Conservation (phyloP, 1,140 invertebrate genomes). For the Drosophila suzukii region DNA sequence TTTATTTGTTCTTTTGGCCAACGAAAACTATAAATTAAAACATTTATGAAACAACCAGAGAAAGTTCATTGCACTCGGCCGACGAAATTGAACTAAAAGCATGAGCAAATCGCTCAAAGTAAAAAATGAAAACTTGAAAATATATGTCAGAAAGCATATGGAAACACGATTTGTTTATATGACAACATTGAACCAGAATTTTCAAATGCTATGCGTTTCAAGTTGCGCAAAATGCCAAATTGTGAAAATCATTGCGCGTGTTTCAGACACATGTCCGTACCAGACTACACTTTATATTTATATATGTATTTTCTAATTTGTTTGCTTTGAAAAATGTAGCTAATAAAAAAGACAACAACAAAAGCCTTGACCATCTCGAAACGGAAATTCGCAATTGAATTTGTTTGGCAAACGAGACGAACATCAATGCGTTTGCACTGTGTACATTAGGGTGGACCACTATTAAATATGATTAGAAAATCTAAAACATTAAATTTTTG, state of each 20-base stretch:
- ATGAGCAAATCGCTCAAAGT: slow-evolving; percentile 35
- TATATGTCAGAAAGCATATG: slow-evolving; percentile 58
- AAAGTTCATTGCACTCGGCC: slow-evolving; percentile 73
- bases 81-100: slow-evolving; percentile 32
- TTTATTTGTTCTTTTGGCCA: background rate
- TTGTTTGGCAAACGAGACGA: slow-evolving; percentile 52
- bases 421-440: slow-evolving; percentile 51
- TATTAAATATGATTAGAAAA: too few relatives aligned
- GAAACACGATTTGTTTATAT: slow-evolving; percentile 46
- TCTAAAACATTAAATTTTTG: background rate
- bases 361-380: slow-evolving; percentile 68
- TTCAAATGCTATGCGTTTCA: slow-evolving; percentile 44
- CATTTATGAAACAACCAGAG: slow-evolving; percentile 12
- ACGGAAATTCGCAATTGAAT: slow-evolving; percentile 54
- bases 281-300: slow-evolving; percentile 25
- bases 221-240: slow-evolving; percentile 59
- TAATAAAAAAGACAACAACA: slow-evolving; percentile 54
- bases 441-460: slow-evolving; percentile 3
- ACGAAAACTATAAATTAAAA: slow-evolving; percentile 3
- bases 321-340: slow-evolving; percentile 43
- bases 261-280: slow-evolving; percentile 43
- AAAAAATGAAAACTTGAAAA: slow-evolving; percentile 52
- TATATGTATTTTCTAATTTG: slow-evolving; percentile 26
- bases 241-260: slow-evolving; percentile 50
- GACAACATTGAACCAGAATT: slow-evolving; percentile 61